Percentiles rank a stretch among this genome's conserved stretches.
Conservation (phyloP, 2,888 invertebrate genomes). For the Sthenelais limicola region DNA sequence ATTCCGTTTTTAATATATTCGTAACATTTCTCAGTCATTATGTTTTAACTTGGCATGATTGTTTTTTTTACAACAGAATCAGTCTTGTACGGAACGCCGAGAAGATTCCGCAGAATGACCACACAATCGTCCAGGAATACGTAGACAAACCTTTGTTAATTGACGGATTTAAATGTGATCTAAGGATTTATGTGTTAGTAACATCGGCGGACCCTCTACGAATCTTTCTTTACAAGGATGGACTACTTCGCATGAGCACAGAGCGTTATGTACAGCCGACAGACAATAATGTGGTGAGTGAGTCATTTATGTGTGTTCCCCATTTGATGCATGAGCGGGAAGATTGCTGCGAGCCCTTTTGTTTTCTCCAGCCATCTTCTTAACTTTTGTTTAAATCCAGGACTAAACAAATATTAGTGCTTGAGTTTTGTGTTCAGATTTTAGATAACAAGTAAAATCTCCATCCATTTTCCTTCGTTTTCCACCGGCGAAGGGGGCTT, state of each 20-base stretch:
- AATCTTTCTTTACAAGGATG: conserved; percentile 71
- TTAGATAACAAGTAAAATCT: too few species aligned
- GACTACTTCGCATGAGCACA: conserved; percentile 70
- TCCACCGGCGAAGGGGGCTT: too few species aligned
- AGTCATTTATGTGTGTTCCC: too few species aligned
- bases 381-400: too few species aligned
- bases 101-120: conserved; percentile 66
- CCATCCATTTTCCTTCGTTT: too few species aligned
- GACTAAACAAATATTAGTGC: too few species aligned
- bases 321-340: too few species aligned
- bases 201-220: conserved; percentile 72
- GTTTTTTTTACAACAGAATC: conserved; percentile 58
- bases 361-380: too few species aligned
- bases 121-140: conserved; percentile 72
- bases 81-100: conserved; percentile 65
- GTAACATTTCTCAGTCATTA: too few species aligned
- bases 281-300: conserved; percentile 68
- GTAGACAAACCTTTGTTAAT: conserved; percentile 71
- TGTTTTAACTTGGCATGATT: not conserved
- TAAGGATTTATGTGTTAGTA: conserved; percentile 71
- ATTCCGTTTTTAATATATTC: too few species aligned
- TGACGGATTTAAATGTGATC: conserved; percentile 72
- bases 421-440: too few species aligned
- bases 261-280: conserved; percentile 69
- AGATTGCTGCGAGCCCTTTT: too few species aligned